These are phyloP conservation scores for Anabacerthia variegaticeps DNA, from an alignment of 2,797 vertebrate species.

Conservation along the genomic window DNA sequence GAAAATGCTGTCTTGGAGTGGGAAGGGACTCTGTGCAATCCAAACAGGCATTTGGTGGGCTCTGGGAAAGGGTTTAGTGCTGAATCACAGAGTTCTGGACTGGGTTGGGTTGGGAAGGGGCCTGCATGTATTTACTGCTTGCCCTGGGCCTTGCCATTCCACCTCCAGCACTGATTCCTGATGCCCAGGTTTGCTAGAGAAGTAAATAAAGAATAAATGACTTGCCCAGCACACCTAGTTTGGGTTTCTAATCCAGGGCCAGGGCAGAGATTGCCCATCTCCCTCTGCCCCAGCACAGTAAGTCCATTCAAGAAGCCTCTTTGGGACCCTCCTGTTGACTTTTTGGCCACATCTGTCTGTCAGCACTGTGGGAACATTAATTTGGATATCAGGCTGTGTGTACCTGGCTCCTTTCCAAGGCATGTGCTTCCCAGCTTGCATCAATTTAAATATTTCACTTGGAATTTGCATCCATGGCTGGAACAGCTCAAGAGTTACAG, in stretches of 20 bases:
- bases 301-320: conserved; percentile 2
- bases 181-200: not conserved
- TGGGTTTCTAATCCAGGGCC: not conserved
- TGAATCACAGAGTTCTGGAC: not conserved
- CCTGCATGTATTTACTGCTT: not conserved
- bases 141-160: not conserved
- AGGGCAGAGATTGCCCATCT: not conserved
- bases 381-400: conserved; percentile 18
- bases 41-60: not conserved
- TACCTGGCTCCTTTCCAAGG: conserved; percentile 44
- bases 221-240: not conserved
- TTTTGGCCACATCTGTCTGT: conserved; percentile 47
- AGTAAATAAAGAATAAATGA: not conserved
- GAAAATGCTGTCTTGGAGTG: not conserved
- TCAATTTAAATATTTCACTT: conserved; percentile 40
- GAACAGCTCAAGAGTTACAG: not conserved
- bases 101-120: not conserved
- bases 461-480: conserved; percentile 5
- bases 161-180: not conserved
- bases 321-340: conserved; percentile 40
- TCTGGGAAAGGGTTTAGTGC: not conserved
- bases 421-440: conserved; percentile 54
- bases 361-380: conserved; percentile 49
- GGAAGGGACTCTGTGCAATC: not conserved
- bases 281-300: not conserved